Conservation (phyloP, 2,113 vertebrate genomes). For the Pluvianellus socialis region DNA sequence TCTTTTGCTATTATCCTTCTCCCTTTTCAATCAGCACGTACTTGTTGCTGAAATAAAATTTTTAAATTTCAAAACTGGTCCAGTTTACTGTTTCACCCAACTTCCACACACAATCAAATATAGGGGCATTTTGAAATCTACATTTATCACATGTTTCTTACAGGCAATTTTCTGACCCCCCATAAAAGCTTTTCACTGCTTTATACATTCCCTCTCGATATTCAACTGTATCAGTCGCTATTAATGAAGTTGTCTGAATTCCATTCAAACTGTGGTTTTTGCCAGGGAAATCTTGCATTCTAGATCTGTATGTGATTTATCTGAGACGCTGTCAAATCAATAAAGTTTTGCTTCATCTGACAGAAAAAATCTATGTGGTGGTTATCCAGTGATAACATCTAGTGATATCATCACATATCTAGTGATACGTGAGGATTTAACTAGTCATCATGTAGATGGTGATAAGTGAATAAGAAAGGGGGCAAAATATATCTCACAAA, state of each 20-base stretch:
- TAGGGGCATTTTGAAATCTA: neutral
- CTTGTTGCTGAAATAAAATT: neutral
- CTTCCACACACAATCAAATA: neutral
- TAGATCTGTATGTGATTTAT: neutral
- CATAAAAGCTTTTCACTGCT: neutral
- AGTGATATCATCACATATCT: too few relatives aligned
- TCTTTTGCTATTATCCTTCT: neutral
- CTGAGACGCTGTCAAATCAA: slow-evolving; percentile 35
- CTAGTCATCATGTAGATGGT: neutral
- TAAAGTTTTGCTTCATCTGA: slow-evolving; percentile 16
- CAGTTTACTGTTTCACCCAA: neutral
- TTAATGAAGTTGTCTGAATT: neutral
- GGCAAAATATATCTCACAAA: neutral
- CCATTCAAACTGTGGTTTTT: slow-evolving; percentile 5
- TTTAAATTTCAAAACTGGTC: neutral
- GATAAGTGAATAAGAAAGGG: neutral
- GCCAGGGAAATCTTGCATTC: slow-evolving; percentile 11
- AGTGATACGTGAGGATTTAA: neutral
- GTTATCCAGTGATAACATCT: neutral
- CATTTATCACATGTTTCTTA: neutral
- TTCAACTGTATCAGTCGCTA: neutral
- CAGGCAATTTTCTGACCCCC: neutral
- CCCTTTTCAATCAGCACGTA: neutral
- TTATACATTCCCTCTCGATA: neutral
- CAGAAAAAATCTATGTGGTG: neutral